Percentiles rank a stretch among this genome's conserved stretches.
These are phyloP conservation scores for Todus mexicanus DNA, from an alignment of 2,797 vertebrate species.

Conservation along the genomic window DNA sequence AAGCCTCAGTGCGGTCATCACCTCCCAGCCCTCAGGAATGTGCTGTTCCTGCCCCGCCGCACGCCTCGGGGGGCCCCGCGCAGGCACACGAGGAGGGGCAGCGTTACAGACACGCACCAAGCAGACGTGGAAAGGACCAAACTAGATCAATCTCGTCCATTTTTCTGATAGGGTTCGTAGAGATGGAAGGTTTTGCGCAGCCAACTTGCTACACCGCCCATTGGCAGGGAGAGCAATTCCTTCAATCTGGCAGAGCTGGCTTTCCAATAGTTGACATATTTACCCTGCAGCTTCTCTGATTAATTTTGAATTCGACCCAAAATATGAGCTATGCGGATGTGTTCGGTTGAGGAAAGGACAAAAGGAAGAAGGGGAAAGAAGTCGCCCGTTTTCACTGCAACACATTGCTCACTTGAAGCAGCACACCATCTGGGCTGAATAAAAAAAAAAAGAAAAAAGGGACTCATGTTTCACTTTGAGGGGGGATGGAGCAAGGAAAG, in stretches of 20 bases:
- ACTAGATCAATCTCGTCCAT: not conserved
- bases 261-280: conserved; percentile 50
- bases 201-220: not conserved
- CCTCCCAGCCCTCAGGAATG: not conserved
- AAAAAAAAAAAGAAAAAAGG: not conserved
- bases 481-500: not conserved
- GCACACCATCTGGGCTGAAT: conserved; percentile 56
- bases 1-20: fast-evolving
- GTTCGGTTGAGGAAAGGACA: conserved; percentile 42
- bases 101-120: not conserved
- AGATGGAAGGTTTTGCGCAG: not conserved
- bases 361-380: conserved; percentile 15
- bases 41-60: fast-evolving
- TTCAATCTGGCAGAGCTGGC: not conserved
- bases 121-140: not conserved
- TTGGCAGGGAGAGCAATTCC: conserved; percentile 39
- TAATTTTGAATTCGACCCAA: conserved; percentile 55
- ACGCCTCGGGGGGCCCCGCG: fast-evolving
- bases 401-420: conserved; percentile 67
- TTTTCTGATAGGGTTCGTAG: not conserved
- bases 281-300: conserved; percentile 44
- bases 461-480: not conserved
- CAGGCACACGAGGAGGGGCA: fast-evolving
- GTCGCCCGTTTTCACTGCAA: conserved; percentile 46
- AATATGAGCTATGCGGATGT: not conserved